These are phyloP conservation scores for Rynchops niger DNA, from an alignment of 2,113 vertebrate species.

Conservation along the genomic window DNA sequence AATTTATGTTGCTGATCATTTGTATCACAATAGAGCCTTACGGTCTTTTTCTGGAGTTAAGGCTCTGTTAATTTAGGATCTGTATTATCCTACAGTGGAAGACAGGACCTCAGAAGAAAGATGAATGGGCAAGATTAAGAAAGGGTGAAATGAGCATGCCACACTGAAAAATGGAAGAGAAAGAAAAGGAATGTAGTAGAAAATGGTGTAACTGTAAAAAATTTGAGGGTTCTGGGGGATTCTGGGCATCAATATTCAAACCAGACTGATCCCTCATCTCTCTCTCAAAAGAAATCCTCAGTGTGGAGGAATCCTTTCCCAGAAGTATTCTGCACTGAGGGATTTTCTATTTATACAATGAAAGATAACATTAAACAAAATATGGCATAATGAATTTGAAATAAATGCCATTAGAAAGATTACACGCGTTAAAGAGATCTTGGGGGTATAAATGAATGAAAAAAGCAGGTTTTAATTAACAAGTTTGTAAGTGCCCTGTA, in stretches of 20 bases:
- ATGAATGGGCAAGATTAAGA: background rate
- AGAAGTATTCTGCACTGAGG: background rate
- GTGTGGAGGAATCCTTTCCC: background rate
- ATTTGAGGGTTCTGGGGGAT: background rate
- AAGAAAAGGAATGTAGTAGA: background rate
- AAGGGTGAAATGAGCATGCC: background rate
- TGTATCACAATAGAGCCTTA: constrained; percentile 46
- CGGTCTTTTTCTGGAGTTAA: constrained; percentile 19
- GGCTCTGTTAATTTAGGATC: background rate
- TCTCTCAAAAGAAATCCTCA: background rate
- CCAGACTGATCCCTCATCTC: background rate
- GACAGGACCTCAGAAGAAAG: background rate
- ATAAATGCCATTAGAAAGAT: constrained; percentile 8
- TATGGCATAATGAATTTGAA: background rate
- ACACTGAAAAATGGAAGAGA: background rate
- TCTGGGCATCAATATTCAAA: background rate
- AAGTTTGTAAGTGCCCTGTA: constrained; percentile 1
- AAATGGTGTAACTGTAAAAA: background rate
- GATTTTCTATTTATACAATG: background rate
- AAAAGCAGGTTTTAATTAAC: constrained; percentile 23
- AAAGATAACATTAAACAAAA: background rate
- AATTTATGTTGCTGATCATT: constrained; percentile 50
- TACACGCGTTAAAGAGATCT: background rate
- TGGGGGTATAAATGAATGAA: background rate
- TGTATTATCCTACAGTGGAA: background rate